Evolutionary conservation across 2,797 vertebrate genomes (phyloP), one percentile per base, ranked within the genome.

Genomic region (Netta rufina): DNA sequence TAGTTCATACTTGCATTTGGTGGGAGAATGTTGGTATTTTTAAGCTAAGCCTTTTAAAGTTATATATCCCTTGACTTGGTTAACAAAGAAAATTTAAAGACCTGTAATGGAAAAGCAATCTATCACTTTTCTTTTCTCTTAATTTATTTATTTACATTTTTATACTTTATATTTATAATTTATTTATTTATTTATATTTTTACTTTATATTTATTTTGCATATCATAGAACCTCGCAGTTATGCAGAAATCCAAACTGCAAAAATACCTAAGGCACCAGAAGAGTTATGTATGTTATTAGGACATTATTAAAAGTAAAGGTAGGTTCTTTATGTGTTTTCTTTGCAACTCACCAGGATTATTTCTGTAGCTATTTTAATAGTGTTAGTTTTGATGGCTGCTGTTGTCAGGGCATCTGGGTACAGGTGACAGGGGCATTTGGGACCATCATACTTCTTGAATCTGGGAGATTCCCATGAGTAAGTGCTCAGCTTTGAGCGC

Each of bases 241-340:
- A 57, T 14, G 67, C 8, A 53, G 69, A 81, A 89, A 53, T 76
- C 51, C 10, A 74, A 62, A 62, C 58, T 84, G 36, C 7, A 22
- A 65, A 92, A 92, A 83, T 72, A 57, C 43, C 77, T 79, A 72
- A 80, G 75, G 45, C 80, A 72, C 45, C 3, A 4, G 83, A 95
- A 92, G 87, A 90, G 75, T 83, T 61, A 86, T 79, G 64, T 54
- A 70, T 43, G 6, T 87, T 87, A 72, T 85, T 93, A 81, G 80
- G 82, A 64, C 58, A 67, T 95, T 96, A 30, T 66, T 86, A 74
- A 90, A 94, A 95, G 91, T 88, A 92, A 96, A 87, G 67, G 20
- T 75, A 77, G 70, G 49, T 75, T 90, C 36, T 93, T 85, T 30
- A 33, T n/a, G 60, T 81, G 61, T 49, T 87, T 88, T 90, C 86